Evolutionary conservation across 1,140 invertebrate species (phyloP).

Genomic region (Antheraea mylitta): DNA sequence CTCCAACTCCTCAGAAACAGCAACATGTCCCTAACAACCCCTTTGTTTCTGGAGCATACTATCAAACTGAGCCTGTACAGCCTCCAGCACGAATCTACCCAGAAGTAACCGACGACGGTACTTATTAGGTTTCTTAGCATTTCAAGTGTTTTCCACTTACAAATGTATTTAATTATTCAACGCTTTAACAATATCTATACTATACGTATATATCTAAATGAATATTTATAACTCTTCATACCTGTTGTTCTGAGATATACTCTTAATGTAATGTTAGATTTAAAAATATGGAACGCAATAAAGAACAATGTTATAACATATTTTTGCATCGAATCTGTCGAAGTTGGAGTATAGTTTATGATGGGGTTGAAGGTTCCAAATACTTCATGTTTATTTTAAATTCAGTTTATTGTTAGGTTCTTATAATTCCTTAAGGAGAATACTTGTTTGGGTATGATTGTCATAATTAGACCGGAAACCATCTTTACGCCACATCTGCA

Average conservation of each 20-base stretch:
- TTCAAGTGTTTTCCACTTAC: neutral
- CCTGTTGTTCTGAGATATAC: neutral
- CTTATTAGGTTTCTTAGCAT: conserved; percentile 61
- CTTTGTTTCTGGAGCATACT: conserved; percentile 77
- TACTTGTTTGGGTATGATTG: too few relatives aligned
- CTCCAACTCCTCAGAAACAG: conserved; percentile 33
- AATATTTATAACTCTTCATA: conserved; percentile 2
- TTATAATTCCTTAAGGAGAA: too few relatives aligned
- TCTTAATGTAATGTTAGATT: neutral
- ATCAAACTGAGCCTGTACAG: conserved; percentile 80
- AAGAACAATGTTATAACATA: too few relatives aligned
- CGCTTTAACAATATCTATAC: neutral
- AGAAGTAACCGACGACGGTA: conserved; percentile 79
- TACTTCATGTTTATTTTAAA: too few relatives aligned
- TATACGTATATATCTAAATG: neutral
- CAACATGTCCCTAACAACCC: conserved; percentile 81
- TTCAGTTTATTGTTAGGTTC: too few relatives aligned
- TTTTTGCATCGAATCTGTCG: too few relatives aligned
- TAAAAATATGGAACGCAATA: too few relatives aligned
- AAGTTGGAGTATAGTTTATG: too few relatives aligned
- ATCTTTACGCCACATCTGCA: too few relatives aligned
- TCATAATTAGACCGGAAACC: too few relatives aligned
- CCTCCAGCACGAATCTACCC: conserved; percentile 80
- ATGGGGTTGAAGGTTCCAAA: too few relatives aligned
- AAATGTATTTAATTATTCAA: neutral